Evolutionary conservation across 2,888 invertebrate genomes (phyloP), one percentile per base, ranked within the genome.

Genomic region (Drosophila niveifrons): DNA sequence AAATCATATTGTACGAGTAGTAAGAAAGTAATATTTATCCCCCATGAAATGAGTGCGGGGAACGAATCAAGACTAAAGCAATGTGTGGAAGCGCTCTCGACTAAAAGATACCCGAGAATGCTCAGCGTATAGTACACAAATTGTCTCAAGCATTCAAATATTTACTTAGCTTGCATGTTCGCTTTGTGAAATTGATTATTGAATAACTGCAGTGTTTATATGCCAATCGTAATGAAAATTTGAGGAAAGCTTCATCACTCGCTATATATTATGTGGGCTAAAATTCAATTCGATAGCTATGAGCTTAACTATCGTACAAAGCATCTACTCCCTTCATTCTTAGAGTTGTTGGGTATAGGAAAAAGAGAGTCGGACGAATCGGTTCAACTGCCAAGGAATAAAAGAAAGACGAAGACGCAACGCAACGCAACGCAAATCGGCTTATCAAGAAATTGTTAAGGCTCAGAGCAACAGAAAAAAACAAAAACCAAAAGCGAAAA

Each of bases 401-500:
- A n/a, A 58, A 66, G 47, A 29, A 53, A 71, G 65, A 72, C 66
- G 69, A 72, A 82, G 83, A 11, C 34, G 11, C 34, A 34, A 34
- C 34, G 34, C 34, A 34, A 73, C 89, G 87, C 75, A 83, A 88
- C 85, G 90, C 78, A 88, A 90, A 90, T 90, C 89, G 83, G 87
- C 85, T 85, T 90, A 85, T 90, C 85, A 88, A 74, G 58, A 69
- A 65, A 67, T 62, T 67, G 64, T 58, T 77, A 58, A 61, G 66
- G 55, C 57, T 56, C 65, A 52, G 53, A 58, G 15, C 9, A 13
- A 11, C 3, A 23, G 6, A 23, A 23, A 23, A 23, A 18, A 18
- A 0, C 0, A 55, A n/a, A n/a, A 18, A 0, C 0, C 43, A n/a
- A n/a, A 17, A 55, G 28, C 9, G 39, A 47, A 31, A 34, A 63